Conservation (phyloP, 2,888 invertebrate species). For the Candidula unifasciata region DNA sequence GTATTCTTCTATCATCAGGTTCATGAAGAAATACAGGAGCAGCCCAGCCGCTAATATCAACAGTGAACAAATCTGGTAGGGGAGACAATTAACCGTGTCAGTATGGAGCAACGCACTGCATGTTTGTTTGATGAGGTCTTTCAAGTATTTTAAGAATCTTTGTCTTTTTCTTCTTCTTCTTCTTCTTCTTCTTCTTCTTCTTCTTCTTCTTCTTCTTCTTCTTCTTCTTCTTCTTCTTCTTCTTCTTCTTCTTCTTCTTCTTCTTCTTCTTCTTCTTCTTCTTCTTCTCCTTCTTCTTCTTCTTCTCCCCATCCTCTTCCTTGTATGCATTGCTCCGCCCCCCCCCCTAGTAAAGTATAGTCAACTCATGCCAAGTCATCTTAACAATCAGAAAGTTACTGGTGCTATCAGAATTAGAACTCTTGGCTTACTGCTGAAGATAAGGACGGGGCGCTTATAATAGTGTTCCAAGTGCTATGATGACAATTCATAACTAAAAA, state of each 20-base stretch:
- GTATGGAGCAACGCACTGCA: too few species aligned
- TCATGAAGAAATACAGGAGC: background rate
- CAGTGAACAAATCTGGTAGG: background rate
- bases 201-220: background rate
- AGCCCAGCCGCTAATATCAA: background rate
- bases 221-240: background rate
- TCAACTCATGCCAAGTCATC: too few species aligned
- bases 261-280: constrained; percentile 10
- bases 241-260: constrained; percentile 1
- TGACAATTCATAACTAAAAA: too few species aligned
- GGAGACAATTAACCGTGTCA: background rate
- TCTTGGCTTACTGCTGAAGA: too few species aligned
- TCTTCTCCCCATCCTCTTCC: background rate
- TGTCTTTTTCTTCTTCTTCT: background rate
- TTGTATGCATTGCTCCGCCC: too few species aligned
- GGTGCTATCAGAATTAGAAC: too few species aligned
- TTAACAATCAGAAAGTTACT: too few species aligned
- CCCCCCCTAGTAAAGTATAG: too few species aligned
- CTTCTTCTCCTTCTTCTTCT: background rate
- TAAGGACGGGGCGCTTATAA: too few species aligned
- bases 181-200: background rate
- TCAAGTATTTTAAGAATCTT: too few species aligned
- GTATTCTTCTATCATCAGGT: background rate
- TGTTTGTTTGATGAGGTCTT: too few species aligned
- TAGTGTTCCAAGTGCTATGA: too few species aligned